phyloP scores from a whole-genome alignment of 2,113 vertebrate genomes.

The Puffinus mauretanicus region DNA sequence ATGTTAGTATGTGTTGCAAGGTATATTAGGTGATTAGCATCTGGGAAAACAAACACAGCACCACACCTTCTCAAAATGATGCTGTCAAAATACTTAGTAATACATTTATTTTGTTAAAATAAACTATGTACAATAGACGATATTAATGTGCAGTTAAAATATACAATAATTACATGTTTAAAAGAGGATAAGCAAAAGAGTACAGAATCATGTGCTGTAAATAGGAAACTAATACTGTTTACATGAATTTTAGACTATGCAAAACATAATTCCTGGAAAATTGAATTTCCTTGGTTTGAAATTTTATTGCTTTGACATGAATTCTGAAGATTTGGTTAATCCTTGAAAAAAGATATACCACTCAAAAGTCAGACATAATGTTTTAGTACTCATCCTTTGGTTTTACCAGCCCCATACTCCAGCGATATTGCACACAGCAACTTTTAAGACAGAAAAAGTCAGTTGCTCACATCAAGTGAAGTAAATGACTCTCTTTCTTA shows the following conservation, averaged over 20 bases:
- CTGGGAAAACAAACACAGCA: not conserved
- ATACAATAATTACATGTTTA: slow-evolving; percentile 57
- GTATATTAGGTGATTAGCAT: not conserved
- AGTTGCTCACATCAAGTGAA: not conserved
- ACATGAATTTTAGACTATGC: slow-evolving; percentile 18
- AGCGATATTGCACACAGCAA: slow-evolving; percentile 12
- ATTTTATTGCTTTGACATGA: not conserved
- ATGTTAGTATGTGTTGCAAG: not conserved
- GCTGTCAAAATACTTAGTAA: slow-evolving; percentile 53
- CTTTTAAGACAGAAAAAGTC: not conserved
- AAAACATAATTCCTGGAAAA: not conserved
- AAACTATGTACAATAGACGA: slow-evolving; percentile 37
- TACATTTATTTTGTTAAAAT: slow-evolving; percentile 67
- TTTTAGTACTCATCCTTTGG: slow-evolving; percentile 1
- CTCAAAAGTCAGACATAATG: not conserved
- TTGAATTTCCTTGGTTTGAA: not conserved
- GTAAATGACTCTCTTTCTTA: not conserved
- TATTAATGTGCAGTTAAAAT: slow-evolving; percentile 50
- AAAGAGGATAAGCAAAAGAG: slow-evolving; percentile 26
- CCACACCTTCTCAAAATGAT: not conserved
- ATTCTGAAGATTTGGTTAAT: not conserved
- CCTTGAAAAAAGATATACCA: not conserved
- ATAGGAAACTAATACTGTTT: slow-evolving; percentile 35
- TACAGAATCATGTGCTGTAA: slow-evolving; percentile 45
- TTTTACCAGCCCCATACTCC: not conserved